Evolutionary conservation across 2,113 vertebrate species (phyloP), one percentile per base, ranked within the genome.

Genomic region (Rutilus rutilus): DNA sequence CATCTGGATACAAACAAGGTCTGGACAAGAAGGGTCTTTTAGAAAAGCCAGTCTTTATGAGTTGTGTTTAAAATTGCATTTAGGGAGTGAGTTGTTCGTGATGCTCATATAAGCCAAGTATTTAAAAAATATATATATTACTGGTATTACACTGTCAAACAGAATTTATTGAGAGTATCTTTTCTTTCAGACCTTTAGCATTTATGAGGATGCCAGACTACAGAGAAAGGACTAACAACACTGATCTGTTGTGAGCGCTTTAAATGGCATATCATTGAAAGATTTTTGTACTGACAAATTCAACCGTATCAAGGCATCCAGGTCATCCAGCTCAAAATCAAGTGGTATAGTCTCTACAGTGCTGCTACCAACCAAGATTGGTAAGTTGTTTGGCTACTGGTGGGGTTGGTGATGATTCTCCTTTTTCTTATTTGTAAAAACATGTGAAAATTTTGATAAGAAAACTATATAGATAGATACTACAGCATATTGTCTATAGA

Each of bases 1-100:
- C 11, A 76, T 47, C 45, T 86, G 42, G 79, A 60, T 45, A 45
- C 30, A 50, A 87, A 87, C 82, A 84, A 36, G 64, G 86, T 87
- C 12, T 78, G 54, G 60, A 27, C 39, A 39, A 7, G 5, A 39
- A 39, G 39, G 39, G 39, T 39, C 39, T 39, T 7, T 39, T 39
- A 39, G 39, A 39, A 39, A 39, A 39, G 39, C 14, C 21, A 60
- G 10, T 12, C 21, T n/a, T 74, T 39, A 64, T 62, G 23, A 81
- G 14, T 15, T 54, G n/a, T 82, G 45, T 54, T 82, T 67, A 15
- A 30, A 67, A 67, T 47, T 6, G 39, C 21, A 33, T 67, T 21
- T 76, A 27, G n/a, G n/a, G n/a, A 76, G 12, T 50, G 6, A 47
- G n/a, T 47, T 75, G 42, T 50, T 76, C 30, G 3, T 50, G 64